These are phyloP conservation scores for Engystomops pustulosus DNA, from an alignment of 2,113 vertebrate genomes.

Conservation along the genomic window DNA sequence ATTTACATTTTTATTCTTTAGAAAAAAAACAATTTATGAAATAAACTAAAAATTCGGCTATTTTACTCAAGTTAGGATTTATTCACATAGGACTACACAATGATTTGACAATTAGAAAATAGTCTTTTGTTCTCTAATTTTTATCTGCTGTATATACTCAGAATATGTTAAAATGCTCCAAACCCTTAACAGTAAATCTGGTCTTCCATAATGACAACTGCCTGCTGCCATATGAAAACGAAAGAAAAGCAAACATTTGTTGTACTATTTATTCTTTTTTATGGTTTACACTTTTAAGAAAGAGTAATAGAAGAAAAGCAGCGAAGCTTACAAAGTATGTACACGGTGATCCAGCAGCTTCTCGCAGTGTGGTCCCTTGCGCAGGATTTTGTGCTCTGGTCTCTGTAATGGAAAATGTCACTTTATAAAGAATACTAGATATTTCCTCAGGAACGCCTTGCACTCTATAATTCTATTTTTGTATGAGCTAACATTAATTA, in stretches of 20 bases:
- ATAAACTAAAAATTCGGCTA: too few species aligned
- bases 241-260: not conserved
- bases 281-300: not conserved
- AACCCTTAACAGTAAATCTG: too few species aligned
- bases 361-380: not conserved
- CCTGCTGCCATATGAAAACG: too few species aligned
- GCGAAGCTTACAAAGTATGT: not conserved
- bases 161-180: not conserved
- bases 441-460: not conserved
- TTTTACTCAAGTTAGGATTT: too few species aligned
- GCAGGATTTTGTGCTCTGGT: not conserved
- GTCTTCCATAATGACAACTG: not conserved
- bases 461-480: slow-evolving; percentile 8
- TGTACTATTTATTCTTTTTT: not conserved
- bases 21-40: too few species aligned
- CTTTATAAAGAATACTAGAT: slow-evolving; percentile 20
- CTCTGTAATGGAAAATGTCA: slow-evolving; percentile 30
- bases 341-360: not conserved
- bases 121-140: too few species aligned
- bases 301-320: not conserved
- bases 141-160: too few species aligned
- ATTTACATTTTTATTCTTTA: too few species aligned
- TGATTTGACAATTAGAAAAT: too few species aligned
- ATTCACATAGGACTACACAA: too few species aligned
- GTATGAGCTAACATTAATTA: slow-evolving; percentile 15